Base-by-base conservation (phyloP, 1,140 invertebrate species). In the Bombyx mandarina region DNA sequence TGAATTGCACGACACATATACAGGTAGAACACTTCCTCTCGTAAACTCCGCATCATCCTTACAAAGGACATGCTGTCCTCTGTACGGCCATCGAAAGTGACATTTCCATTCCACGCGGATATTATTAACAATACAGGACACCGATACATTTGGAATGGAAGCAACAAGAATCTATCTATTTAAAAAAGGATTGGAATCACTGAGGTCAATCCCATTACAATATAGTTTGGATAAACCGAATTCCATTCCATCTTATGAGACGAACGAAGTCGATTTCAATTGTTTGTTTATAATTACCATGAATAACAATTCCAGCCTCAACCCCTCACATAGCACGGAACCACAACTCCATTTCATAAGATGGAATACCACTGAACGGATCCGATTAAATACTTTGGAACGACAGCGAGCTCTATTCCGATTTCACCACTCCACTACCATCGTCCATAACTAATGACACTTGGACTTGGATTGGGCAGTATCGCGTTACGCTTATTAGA, bases 401-500 rank as follows among this genome's bases (percentile, higher is more conserved):
- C 26, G 0, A 35, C 4, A 35, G 26, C 1, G 26, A 3, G 2
- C 0, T 35, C 26, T 35, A 35, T 8, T 47, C 48, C 8, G 12
- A n/a, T 49, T 7, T 22, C 48, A 22, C 12, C 22, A 18, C 8
- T 8, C n/a, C 8, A 12, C 48, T 18, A 49, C 26, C n/a, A 49
- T 49, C 8, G 10, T 42, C 51, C 51, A 26, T 42, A 52, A 10
- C 10, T 22, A 42, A 52, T 51, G 51, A 52, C 43, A 52, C 8
- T 18, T 8, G 7, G 26, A 35, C 35, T 49, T 49, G 42, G 65
- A 60, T 78, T 76, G 79, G 81, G 81, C 83, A 86, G 83, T 84
- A 82, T 84, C 66, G 65, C 80, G 79, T 84, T 86, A 80, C 69
- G 72, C 69, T 75, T 76, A 79, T 66, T 67, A 75, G 65, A 80